Evolutionary conservation across 1,140 invertebrate species (phyloP).

Genomic region (Philotrypesis tridentata): DNA sequence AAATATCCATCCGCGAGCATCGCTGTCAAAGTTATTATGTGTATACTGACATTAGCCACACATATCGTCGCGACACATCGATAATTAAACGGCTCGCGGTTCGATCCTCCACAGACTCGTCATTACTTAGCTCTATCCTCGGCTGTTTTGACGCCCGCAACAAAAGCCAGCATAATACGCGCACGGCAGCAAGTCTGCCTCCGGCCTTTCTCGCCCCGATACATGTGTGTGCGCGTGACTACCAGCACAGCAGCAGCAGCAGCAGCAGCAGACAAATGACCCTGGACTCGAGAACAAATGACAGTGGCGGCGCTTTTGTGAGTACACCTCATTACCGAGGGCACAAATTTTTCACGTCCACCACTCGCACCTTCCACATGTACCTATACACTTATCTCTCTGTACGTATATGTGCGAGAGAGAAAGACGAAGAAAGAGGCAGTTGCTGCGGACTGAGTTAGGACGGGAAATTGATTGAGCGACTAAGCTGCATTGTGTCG

Average conservation of each 20-base stretch:
- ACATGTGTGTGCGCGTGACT: background rate
- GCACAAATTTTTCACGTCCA: conserved; percentile 68
- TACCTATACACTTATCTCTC: background rate
- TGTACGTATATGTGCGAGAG: background rate
- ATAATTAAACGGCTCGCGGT: conserved; percentile 43
- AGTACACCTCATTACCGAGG: conserved; percentile 66
- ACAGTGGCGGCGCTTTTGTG: conserved; percentile 63
- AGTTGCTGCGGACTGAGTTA: conserved; percentile 35
- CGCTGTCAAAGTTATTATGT: too few relatives aligned
- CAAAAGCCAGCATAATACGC: conserved; percentile 59
- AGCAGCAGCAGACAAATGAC: conserved; percentile 67
- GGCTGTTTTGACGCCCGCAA: conserved; percentile 69
- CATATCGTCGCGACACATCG: conserved; percentile 39
- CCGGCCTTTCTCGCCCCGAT: background rate
- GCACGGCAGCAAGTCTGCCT: conserved; percentile 20
- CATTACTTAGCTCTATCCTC: conserved; percentile 51
- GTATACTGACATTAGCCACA: too few relatives aligned
- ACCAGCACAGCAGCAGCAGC: background rate
- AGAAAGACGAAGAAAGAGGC: background rate
- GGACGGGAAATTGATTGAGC: conserved; percentile 39
- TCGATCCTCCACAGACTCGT: conserved; percentile 5
- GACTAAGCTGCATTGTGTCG: background rate
- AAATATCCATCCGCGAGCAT: background rate
- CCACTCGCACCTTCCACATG: background rate
- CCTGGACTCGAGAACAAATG: conserved; percentile 69